Conservation (phyloP, 2,113 vertebrate species). For the Scytalopus superciliaris region DNA sequence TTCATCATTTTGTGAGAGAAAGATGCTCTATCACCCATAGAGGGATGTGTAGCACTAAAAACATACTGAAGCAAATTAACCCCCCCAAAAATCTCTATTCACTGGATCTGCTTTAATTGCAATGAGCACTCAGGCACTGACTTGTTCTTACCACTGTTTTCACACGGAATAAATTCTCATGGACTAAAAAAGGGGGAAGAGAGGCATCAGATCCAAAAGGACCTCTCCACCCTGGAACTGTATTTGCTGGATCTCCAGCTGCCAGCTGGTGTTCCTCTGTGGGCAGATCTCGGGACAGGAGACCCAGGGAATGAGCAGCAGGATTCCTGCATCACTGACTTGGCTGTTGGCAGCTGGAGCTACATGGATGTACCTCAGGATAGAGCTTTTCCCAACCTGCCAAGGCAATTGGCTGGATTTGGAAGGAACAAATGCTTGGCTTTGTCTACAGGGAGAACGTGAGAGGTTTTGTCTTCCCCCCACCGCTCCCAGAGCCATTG, state of each 20-base stretch:
- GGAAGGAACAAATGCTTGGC: background rate
- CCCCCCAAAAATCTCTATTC: background rate
- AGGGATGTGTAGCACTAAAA: background rate
- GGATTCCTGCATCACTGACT: background rate
- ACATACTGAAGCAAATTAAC: background rate
- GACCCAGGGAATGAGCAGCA: background rate
- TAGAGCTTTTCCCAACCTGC: background rate
- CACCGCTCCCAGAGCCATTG: background rate
- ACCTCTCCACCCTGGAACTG: rapidly evolving
- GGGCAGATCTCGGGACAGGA: rapidly evolving
- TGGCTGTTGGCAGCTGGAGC: background rate
- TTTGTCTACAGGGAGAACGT: background rate
- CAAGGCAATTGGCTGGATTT: background rate
- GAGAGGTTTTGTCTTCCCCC: background rate
- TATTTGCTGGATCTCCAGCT: background rate
- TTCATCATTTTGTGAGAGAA: no score
- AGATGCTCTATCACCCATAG: background rate
- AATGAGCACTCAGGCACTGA: background rate
- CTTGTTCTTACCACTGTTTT: background rate
- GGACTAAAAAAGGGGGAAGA: background rate
- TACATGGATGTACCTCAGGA: rapidly evolving
- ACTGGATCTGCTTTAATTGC: background rate
- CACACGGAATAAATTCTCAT: background rate
- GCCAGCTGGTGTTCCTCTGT: background rate
- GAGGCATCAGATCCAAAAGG: background rate